A percentile compares a stretch with the other conserved stretches of the same genome.
Conservation (phyloP, 2,888 invertebrate genomes). For the Periphyllus acericola region DNA sequence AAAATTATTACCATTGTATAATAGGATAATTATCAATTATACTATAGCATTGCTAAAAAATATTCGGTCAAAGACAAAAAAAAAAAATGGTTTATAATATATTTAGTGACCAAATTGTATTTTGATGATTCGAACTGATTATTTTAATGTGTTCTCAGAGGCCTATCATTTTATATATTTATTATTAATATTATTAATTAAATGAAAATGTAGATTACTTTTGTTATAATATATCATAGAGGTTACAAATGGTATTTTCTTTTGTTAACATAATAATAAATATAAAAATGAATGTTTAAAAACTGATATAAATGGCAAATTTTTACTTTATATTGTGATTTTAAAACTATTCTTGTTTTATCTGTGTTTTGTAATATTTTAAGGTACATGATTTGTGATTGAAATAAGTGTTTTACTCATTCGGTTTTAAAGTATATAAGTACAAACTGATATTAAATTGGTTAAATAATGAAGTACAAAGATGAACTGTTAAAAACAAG, state of each 20-base stretch:
- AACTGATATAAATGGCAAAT: slow-evolving; percentile 13
- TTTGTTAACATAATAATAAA: slow-evolving; percentile 46
- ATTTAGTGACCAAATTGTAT: slow-evolving; percentile 42
- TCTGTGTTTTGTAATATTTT: slow-evolving; percentile 35
- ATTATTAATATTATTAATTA: slow-evolving; percentile 10
- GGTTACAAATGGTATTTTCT: slow-evolving; percentile 26
- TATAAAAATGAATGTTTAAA: slow-evolving; percentile 20
- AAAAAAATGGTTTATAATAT: not conserved
- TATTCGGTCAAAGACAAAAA: slow-evolving; percentile 17
- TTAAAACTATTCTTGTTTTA: slow-evolving; percentile 25
- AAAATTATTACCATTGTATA: slow-evolving; percentile 7
- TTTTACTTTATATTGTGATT: slow-evolving; percentile 23
- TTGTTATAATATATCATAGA: slow-evolving; percentile 47
- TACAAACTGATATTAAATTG: slow-evolving; percentile 33
- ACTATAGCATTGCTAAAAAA: slow-evolving; percentile 5
- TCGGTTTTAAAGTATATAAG: slow-evolving; percentile 9
- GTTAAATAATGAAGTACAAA: slow-evolving; percentile 31
- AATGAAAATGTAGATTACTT: slow-evolving; percentile 21
- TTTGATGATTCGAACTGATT: slow-evolving; percentile 54
- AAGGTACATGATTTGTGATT: not conserved
- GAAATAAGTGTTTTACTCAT: not conserved
- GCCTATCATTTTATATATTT: slow-evolving; percentile 54
- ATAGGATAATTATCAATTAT: slow-evolving; percentile 20
- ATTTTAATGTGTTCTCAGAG: slow-evolving; percentile 57
- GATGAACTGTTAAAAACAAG: not conserved